Evolutionary conservation across 2,797 vertebrate genomes (phyloP), one percentile per base, ranked within the genome.

Genomic region (Hoplostethus mediterraneus): DNA sequence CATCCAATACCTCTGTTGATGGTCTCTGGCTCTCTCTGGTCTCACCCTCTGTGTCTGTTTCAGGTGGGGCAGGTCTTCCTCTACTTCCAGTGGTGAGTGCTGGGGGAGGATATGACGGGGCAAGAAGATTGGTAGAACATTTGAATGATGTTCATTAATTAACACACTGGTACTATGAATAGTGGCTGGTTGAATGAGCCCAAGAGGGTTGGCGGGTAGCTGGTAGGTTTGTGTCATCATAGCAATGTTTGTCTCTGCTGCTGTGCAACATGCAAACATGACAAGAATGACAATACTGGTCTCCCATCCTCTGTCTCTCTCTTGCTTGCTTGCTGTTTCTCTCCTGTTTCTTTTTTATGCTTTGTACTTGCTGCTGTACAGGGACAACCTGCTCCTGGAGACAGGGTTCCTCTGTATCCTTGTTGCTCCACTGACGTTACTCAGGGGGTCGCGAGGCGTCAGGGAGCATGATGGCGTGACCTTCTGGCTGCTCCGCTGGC

Each of bases 11-110:
- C 28, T 2, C 28, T 28, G 3, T 28, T 28, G 28, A 28, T 28
- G 28, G 28, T 28, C 28, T 28, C 28, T 2, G 3, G 28, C 28
- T 28, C 28, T 28, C 28, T 28, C 28, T 28, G 28, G 28, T 28
- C 28, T 28, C 28, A 28, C 1, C 61, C 7, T 79, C 12, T 52
- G 25, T 77, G 17, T 79, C 8, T 73, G 1, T 84, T 78, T 45
- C 90, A 99, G 97, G 97, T 98, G 78, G 97, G 97, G 13, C 97
- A 98, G 75, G 97, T 99, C 30, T 99, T 99, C 76, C 95, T 99
- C 54, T 99, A 98, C 87, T 99, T 99, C 89, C 97, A 99, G 87
- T 99, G 97, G 97, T 99, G 92, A 97, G 97, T 96, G 51, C 13
- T 36, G 0, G 48, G 48, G 7, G 13, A 53, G 62, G 9, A 28